Evolutionary conservation across 2,797 vertebrate genomes (phyloP).

Genomic region (Aplochiton taeniatus): DNA sequence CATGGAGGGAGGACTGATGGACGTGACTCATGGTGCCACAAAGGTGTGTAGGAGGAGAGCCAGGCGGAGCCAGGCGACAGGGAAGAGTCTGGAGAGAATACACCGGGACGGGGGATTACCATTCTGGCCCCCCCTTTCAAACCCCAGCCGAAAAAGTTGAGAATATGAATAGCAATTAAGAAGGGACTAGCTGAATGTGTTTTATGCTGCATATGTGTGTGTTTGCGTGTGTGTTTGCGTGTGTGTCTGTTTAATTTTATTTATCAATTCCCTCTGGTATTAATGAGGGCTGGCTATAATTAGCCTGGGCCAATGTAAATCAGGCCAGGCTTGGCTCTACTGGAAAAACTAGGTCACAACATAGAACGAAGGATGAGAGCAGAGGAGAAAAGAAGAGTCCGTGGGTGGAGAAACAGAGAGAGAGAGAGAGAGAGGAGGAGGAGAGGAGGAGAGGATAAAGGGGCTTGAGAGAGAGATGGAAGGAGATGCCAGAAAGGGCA

Average conservation of each 20-base stretch:
- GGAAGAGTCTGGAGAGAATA: too few species aligned
- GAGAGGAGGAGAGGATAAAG: conserved; percentile 14
- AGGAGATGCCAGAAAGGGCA: not conserved
- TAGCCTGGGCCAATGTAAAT: conserved; percentile 74
- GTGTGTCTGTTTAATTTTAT: conserved; percentile 58
- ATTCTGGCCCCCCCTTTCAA: too few species aligned
- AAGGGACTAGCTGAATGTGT: too few species aligned
- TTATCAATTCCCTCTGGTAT: conserved; percentile 72
- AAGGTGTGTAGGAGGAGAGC: too few species aligned
- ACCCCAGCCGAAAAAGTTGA: too few species aligned
- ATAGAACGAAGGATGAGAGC: conserved; percentile 40
- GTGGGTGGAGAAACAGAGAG: not conserved
- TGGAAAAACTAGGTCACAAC: conserved; percentile 73
- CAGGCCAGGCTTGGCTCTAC: conserved; percentile 70
- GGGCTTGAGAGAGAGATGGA: not conserved
- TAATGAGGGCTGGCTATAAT: conserved; percentile 73
- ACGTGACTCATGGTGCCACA: too few species aligned
- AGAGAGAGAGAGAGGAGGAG: conserved; percentile 9
- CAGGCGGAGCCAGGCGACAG: too few species aligned
- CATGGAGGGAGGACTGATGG: too few species aligned
- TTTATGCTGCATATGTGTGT: conserved; percentile 16
- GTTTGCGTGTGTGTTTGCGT: conserved; percentile 13
- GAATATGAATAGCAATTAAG: too few species aligned
- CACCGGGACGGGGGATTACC: too few species aligned
- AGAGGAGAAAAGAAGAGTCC: conserved; percentile 13